phyloP scores from a whole-genome alignment of 2,113 vertebrate genomes.

The Phalacrocorax pelagicus region DNA sequence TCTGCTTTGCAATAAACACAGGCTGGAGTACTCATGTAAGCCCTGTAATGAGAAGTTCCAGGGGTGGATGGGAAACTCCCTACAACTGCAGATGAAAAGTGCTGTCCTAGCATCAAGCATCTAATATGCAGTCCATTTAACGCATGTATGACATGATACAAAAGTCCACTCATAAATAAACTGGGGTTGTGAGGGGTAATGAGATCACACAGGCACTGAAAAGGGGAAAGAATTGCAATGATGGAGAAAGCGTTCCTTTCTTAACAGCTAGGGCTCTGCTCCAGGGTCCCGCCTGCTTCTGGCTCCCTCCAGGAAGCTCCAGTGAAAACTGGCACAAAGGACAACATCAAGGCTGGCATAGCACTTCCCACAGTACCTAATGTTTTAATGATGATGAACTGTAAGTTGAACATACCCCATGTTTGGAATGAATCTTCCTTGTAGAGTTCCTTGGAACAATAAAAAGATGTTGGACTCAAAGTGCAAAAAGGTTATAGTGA shows the following conservation, averaged over 20 bases:
- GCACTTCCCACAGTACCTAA: neutral
- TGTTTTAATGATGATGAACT: neutral
- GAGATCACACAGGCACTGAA: neutral
- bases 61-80: neutral
- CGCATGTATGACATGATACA: rapidly evolving
- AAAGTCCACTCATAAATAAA: neutral
- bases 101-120: neutral
- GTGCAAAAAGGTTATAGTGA: neutral
- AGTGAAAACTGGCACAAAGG: neutral
- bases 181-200: neutral
- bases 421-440: neutral
- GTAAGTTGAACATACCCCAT: rapidly evolving
- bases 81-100: neutral
- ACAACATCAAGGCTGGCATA: neutral
- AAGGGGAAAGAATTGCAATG: neutral
- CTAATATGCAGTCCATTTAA: neutral
- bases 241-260: neutral
- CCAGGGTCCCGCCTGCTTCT: neutral
- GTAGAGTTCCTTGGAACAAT: neutral
- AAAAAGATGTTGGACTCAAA: neutral
- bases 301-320: neutral
- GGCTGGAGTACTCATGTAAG: neutral
- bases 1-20: conserved; percentile 16
- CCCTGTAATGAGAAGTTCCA: neutral
- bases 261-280: neutral